Conservation (phyloP, 2,113 vertebrate species). For the Triplophysa tibetana region DNA sequence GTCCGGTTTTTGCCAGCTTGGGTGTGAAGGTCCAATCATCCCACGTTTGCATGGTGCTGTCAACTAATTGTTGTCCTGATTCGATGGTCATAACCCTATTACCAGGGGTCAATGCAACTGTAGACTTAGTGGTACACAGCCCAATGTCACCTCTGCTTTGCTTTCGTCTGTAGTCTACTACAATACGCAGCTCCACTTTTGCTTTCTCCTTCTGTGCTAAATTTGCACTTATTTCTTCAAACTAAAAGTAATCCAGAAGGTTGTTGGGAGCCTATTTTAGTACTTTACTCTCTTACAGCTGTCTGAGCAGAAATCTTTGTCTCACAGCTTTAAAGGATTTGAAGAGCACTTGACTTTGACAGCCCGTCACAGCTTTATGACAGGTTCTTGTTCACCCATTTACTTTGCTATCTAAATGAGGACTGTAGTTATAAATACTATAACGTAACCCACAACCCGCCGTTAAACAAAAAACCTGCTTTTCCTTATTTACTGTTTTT, state of each 20-base stretch:
- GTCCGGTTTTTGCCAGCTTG: not conserved
- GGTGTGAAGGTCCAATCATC: not conserved
- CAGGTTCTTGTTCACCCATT: not conserved
- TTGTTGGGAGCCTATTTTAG: not conserved
- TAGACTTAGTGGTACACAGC: conserved; percentile 21
- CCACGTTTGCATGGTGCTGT: not conserved
- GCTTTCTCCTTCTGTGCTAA: not conserved
- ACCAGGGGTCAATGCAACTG: not conserved
- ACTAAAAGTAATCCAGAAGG: not conserved
- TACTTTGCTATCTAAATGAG: too few species aligned
- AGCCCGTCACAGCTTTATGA: not conserved
- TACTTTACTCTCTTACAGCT: not conserved
- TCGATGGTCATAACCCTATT: not conserved
- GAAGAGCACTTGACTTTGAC: conserved; percentile 20
- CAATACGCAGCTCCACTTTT: not conserved
- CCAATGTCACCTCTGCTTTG: not conserved
- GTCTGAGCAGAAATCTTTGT: conserved; percentile 27
- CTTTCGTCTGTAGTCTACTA: not conserved
- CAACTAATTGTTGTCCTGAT: not conserved
- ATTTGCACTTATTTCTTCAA: not conserved
- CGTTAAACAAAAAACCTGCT: too few species aligned
- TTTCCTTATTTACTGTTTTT: too few species aligned
- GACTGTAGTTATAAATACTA: too few species aligned
- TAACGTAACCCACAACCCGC: too few species aligned
- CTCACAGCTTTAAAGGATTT: not conserved